Evolutionary conservation across 2,113 vertebrate genomes (phyloP), one percentile per base, ranked within the genome.

Genomic region (Eulacestoma nigropectus): DNA sequence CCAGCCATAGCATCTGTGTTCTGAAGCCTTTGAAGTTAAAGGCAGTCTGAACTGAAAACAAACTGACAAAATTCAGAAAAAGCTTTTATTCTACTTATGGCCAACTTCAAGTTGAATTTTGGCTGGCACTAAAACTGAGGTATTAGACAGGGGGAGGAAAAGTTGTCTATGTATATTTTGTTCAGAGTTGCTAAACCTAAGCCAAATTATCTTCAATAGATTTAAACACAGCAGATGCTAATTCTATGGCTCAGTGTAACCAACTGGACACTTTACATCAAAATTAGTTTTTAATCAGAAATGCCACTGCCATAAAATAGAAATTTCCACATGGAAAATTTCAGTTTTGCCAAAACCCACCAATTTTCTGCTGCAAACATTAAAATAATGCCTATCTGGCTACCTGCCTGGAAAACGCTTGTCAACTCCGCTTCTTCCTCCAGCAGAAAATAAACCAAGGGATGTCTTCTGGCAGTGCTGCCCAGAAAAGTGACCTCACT

Each of bases 151-250:
- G 84, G 56, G 64, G 64, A 96, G 64, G 68, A 88, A 63, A 96
- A 89, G 92, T 93, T 92, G 92, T 83, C 79, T 83, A 23, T 46
- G 18, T 74, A 13, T 90, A 94, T 84, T 94, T 89, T 81, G 44
- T 64, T 96, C 64, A 68, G 50, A 86, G 59, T 25, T 64, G 41
- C 44, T 89, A 95, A 96, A 74, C 60, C 44, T 33, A 89, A 96
- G 92, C 88, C 88, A 95, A 90, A 93, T 90, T 81, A 90, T 80
- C 68, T 94, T 95, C 93, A 89, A 86, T 56, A 94, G 57, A 90
- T 64, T 92, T 94, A 86, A 96, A 92, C 72, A 90, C 13, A 92
- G 29, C 93, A 96, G 92, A 95, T 86, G 82, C 56, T 78, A 81
- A 95, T 92, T 96, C 64, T 92, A 92, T 70, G 41, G 52, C 84